phyloP scores from a whole-genome alignment of 2,888 invertebrate species.

The Dione juno region DNA sequence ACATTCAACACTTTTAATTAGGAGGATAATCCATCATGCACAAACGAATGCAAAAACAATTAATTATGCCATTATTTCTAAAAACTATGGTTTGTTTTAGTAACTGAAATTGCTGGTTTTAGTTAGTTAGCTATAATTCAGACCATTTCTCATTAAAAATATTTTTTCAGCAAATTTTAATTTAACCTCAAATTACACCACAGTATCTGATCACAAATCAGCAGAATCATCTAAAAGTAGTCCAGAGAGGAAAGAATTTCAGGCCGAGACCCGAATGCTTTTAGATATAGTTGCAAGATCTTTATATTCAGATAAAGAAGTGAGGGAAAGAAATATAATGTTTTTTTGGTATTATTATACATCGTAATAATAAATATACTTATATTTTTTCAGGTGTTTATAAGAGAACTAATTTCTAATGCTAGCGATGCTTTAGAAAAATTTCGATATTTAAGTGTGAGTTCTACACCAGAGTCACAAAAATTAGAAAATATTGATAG shows the following conservation, averaged over 20 bases:
- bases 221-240: constrained; percentile 80
- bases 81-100: constrained; percentile 44
- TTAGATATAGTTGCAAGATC: constrained; percentile 98
- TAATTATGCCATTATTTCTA: constrained; percentile 48
- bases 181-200: constrained; percentile 50
- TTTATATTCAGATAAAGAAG: constrained; percentile 98
- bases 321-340: constrained; percentile 57
- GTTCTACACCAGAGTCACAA: constrained; percentile 77
- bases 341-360: background rate
- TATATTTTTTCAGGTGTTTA: constrained; percentile 88
- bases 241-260: constrained; percentile 93
- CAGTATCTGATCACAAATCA: constrained; percentile 58
- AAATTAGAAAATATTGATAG: constrained; percentile 84
- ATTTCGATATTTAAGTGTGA: constrained; percentile 90
- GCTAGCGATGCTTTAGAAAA: constrained; percentile 99
- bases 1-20: constrained; percentile 54
- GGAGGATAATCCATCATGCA: constrained; percentile 63
- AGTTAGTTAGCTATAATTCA: constrained; percentile 24
- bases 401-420: constrained; percentile 97
- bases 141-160: background rate
- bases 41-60: constrained; percentile 55
- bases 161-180: constrained; percentile 37
- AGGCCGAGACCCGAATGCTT: constrained; percentile 97
- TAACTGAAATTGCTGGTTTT: constrained; percentile 34
- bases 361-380: background rate